A percentile compares a stretch with the other conserved stretches of the same genome.
These are phyloP conservation scores for Phalloptychus januarius DNA, from an alignment of 2,797 vertebrate species.

Conservation along the genomic window DNA sequence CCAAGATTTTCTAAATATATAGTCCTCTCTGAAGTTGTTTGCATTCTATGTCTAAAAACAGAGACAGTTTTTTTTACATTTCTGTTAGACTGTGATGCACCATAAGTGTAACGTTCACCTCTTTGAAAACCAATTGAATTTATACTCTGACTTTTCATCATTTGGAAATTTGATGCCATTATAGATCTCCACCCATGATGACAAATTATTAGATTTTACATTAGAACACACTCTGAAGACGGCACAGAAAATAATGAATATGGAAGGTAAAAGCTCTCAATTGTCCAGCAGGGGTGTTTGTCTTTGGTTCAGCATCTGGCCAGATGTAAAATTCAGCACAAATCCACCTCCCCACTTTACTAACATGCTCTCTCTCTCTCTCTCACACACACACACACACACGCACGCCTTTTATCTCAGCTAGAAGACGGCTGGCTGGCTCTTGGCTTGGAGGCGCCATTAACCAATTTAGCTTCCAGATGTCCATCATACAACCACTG, in stretches of 20 bases:
- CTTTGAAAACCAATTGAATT: neutral
- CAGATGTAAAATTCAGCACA: constrained; percentile 64
- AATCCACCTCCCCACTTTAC: constrained; percentile 28
- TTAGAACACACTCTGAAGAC: constrained; percentile 24
- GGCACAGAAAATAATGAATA: constrained; percentile 27
- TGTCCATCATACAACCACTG: constrained; percentile 83
- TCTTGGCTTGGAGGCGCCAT: constrained; percentile 86
- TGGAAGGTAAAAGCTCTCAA: constrained; percentile 41
- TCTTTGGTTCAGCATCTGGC: constrained; percentile 60
- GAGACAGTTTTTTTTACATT: neutral
- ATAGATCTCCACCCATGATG: neutral
- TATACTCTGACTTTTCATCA: neutral
- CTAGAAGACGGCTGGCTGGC: constrained; percentile 80
- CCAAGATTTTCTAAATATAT: neutral
- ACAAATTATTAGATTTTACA: constrained; percentile 49
- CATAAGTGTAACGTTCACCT: neutral
- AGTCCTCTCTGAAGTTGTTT: neutral
- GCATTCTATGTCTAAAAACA: neutral
- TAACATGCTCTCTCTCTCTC: constrained; percentile 9
- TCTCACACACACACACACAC: constrained; percentile 22
- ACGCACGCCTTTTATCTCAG: constrained; percentile 59
- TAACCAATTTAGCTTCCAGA: constrained; percentile 90
- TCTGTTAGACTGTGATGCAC: neutral
- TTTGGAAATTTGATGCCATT: neutral
- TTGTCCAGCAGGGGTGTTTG: constrained; percentile 60